These are phyloP conservation scores for Microctonus aethiopoides DNA, from an alignment of 2,888 invertebrate genomes.

Conservation along the genomic window DNA sequence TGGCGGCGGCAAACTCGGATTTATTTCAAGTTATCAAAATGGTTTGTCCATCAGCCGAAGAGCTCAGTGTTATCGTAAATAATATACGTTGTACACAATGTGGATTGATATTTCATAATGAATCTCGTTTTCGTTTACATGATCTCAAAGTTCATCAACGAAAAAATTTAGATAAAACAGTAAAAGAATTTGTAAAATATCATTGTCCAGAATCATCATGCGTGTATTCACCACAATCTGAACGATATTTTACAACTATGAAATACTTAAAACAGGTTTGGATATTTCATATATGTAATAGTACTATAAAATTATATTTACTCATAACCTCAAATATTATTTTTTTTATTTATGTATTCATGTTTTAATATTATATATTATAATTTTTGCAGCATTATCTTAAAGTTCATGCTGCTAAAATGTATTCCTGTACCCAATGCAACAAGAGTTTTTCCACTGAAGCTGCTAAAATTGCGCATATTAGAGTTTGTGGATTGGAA, in stretches of 20 bases:
- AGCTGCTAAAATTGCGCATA: constrained; percentile 63
- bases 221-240: constrained; percentile 55
- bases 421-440: constrained; percentile 60
- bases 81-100: constrained; percentile 60
- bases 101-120: constrained; percentile 58
- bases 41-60: constrained; percentile 59
- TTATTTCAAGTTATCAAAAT: constrained; percentile 40
- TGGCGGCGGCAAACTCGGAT: constrained; percentile 9
- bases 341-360: background rate
- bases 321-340: background rate
- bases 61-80: constrained; percentile 60
- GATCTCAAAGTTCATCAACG: constrained; percentile 61
- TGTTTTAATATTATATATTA: background rate
- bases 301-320: background rate
- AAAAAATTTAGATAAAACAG: constrained; percentile 53
- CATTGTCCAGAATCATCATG: constrained; percentile 62
- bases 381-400: constrained; percentile 62
- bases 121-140: constrained; percentile 60
- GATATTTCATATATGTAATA: constrained; percentile 7
- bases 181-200: constrained; percentile 56
- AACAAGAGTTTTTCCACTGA: constrained; percentile 65
- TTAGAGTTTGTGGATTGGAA: constrained; percentile 61
- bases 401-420: constrained; percentile 66
- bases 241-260: constrained; percentile 59
- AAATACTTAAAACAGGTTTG: constrained; percentile 66